These are phyloP conservation scores for Ginglymostoma cirratum DNA, from an alignment of 2,113 vertebrate species.

Conservation along the genomic window DNA sequence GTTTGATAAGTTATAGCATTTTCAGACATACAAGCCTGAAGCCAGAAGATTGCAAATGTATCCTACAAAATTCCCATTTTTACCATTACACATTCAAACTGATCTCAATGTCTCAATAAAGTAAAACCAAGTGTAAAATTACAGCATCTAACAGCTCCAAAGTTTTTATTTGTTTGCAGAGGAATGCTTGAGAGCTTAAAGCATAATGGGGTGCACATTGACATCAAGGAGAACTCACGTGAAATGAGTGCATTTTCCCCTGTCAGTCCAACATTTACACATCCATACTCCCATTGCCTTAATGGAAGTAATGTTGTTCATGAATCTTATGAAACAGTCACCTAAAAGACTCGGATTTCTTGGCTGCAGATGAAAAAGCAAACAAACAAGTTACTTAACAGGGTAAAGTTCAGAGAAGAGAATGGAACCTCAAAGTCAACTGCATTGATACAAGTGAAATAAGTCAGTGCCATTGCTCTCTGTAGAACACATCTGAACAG, in stretches of 20 bases:
- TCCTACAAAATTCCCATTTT: background rate
- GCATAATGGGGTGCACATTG: background rate
- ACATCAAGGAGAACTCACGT: background rate
- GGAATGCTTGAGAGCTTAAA: background rate
- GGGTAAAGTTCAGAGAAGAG: background rate
- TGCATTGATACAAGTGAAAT: background rate
- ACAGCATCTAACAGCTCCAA: background rate
- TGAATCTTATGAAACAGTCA: no score
- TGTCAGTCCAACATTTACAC: background rate
- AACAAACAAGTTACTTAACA: background rate
- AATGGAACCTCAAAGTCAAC: background rate
- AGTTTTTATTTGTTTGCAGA: background rate
- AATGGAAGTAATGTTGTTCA: background rate
- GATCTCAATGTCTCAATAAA: background rate
- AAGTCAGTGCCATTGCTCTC: background rate
- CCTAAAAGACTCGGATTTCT: background rate
- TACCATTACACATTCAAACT: background rate
- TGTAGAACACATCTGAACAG: background rate
- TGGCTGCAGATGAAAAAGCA: background rate
- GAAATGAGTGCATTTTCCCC: background rate
- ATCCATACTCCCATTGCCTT: background rate
- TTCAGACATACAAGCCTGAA: background rate
- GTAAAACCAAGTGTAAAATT: background rate
- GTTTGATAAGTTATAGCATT: background rate
- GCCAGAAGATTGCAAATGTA: background rate